Conservation (phyloP, 2,113 vertebrate species). For the Cynocephalus volans region DNA sequence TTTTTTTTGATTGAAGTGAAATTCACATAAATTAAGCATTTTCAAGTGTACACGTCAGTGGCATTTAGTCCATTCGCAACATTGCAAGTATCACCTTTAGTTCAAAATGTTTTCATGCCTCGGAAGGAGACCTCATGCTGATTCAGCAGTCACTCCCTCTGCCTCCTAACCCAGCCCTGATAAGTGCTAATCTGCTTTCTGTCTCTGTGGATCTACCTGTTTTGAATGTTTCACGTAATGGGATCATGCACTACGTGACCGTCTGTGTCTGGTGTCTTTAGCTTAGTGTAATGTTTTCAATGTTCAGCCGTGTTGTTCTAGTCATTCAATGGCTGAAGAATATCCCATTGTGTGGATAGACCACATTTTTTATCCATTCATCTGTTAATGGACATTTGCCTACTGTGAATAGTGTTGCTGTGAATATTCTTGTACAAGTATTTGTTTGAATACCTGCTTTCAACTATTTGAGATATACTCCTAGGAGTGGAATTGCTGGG, state of each 20-base stretch:
- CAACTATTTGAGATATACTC: neutral
- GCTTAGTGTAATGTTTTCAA: fast-evolving
- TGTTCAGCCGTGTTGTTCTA: neutral
- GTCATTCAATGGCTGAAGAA: too few species aligned
- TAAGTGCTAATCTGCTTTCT: neutral
- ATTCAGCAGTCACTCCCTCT: neutral
- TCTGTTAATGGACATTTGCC: neutral
- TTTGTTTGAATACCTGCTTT: neutral
- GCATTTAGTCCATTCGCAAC: neutral
- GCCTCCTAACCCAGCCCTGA: fast-evolving
- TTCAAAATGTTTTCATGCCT: neutral
- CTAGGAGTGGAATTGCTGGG: neutral
- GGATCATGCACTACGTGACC: neutral
- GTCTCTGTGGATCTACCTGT: too few species aligned
- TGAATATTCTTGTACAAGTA: neutral
- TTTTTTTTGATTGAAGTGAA: neutral
- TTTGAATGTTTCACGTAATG: too few species aligned
- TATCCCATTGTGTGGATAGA: neutral
- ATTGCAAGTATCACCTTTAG: too few species aligned
- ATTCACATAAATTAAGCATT: neutral
- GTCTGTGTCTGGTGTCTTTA: neutral
- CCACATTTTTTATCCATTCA: neutral
- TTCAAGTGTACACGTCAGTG: neutral
- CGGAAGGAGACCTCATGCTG: too few species aligned
- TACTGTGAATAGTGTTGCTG: neutral